These are phyloP conservation scores for Diplodus sargus DNA, from an alignment of 2,797 vertebrate species.

Conservation along the genomic window DNA sequence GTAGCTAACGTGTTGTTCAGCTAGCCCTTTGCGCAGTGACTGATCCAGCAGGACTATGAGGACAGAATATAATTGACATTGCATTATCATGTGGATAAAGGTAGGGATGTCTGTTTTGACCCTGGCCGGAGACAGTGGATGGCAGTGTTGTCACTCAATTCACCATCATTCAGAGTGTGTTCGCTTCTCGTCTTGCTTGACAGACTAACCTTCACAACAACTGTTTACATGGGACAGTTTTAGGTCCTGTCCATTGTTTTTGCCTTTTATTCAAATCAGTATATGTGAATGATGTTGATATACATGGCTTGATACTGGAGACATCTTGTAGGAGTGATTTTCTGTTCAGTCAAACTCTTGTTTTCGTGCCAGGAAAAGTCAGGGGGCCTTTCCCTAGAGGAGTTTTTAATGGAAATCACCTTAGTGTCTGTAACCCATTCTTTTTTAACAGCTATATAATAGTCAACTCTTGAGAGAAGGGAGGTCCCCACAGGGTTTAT, in stretches of 20 bases:
- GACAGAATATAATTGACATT: slow-evolving; percentile 4
- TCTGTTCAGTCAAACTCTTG: slow-evolving; percentile 13
- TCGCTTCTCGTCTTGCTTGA: background rate
- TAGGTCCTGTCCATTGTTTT: background rate
- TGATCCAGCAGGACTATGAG: background rate
- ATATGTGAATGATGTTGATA: background rate
- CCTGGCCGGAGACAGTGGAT: background rate
- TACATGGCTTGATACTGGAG: background rate
- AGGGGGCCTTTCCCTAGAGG: background rate
- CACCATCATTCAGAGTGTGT: slow-evolving; percentile 21
- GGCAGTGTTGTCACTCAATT: slow-evolving; percentile 38
- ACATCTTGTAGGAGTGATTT: slow-evolving; percentile 10
- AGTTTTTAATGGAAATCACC: background rate
- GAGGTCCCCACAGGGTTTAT: background rate
- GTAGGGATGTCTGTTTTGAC: slow-evolving; percentile 8
- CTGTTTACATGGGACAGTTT: slow-evolving; percentile 34
- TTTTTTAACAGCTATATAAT: background rate
- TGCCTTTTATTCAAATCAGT: background rate
- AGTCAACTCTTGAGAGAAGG: background rate
- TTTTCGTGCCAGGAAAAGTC: background rate
- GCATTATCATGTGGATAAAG: background rate
- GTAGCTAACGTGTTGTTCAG: slow-evolving; percentile 54
- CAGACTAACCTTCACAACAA: slow-evolving; percentile 18
- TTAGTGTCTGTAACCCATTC: background rate
- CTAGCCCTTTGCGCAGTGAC: slow-evolving; percentile 42